Conservation (phyloP, 2,888 invertebrate genomes). For the Lissocephala sabroskyi region DNA sequence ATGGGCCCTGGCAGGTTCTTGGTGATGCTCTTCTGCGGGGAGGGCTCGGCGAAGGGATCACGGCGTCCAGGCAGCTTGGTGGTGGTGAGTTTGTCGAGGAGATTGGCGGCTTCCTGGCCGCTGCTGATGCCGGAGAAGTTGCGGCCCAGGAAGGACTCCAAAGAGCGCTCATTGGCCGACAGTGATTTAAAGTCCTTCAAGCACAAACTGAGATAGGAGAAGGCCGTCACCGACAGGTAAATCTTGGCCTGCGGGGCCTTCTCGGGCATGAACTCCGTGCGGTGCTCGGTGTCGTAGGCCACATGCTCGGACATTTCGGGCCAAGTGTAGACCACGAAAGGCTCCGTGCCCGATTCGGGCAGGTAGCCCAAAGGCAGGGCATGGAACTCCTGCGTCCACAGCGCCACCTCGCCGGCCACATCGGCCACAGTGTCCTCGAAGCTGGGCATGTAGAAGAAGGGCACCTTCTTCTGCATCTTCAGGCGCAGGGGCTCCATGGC, state of each 20-base stretch:
- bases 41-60: slow-evolving; percentile 29
- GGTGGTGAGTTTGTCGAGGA: slow-evolving; percentile 82
- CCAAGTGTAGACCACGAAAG: slow-evolving; percentile 89
- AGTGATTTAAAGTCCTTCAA: slow-evolving; percentile 81
- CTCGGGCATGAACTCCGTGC: slow-evolving; percentile 89
- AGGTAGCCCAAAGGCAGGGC: slow-evolving; percentile 88
- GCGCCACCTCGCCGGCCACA: slow-evolving; percentile 28
- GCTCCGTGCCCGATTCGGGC: slow-evolving; percentile 84
- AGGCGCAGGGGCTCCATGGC: slow-evolving; percentile 71
- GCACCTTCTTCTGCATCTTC: slow-evolving; percentile 58
- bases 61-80: slow-evolving; percentile 76
- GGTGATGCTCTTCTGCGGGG: slow-evolving; percentile 72
- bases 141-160: slow-evolving; percentile 66
- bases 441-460: slow-evolving; percentile 42
- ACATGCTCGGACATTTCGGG: slow-evolving; percentile 87
- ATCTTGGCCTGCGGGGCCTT: slow-evolving; percentile 80
- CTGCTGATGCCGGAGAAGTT: slow-evolving; percentile 73
- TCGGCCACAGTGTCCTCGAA: slow-evolving; percentile 41
- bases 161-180: slow-evolving; percentile 68
- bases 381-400: slow-evolving; percentile 69
- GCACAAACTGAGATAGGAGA: slow-evolving; percentile 85
- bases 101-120: slow-evolving; percentile 75
- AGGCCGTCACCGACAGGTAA: slow-evolving; percentile 79
- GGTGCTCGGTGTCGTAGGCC: slow-evolving; percentile 89
- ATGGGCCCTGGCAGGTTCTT: slow-evolving; percentile 83